phyloP scores from a whole-genome alignment of 2,888 invertebrate genomes.

The Axea sp. region DNA sequence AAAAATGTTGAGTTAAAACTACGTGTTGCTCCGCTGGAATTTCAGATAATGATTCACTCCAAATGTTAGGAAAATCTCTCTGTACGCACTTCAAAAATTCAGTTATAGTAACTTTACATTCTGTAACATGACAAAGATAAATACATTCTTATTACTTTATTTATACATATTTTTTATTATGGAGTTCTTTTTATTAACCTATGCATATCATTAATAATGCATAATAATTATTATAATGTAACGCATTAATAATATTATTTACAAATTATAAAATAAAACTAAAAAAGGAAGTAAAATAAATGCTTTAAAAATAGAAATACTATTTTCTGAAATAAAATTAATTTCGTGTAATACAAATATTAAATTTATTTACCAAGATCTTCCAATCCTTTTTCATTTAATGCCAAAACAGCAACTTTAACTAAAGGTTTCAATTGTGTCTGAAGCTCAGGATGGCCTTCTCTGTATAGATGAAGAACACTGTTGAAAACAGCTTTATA shows the following conservation, averaged over 20 bases:
- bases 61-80: constrained; percentile 79
- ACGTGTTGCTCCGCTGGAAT: constrained; percentile 57
- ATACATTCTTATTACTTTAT: too few relatives aligned
- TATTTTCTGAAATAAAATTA: too few relatives aligned
- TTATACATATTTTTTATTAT: too few relatives aligned
- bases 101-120: constrained; percentile 79
- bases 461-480: constrained; percentile 83
- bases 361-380: constrained; percentile 75
- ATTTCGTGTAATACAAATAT: too few relatives aligned
- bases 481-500: constrained; percentile 85
- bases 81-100: constrained; percentile 82
- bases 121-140: constrained; percentile 74
- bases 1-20: constrained; percentile 4
- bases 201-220: too few relatives aligned
- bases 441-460: constrained; percentile 82
- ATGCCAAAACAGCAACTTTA: constrained; percentile 81
- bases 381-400: constrained; percentile 81
- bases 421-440: constrained; percentile 81
- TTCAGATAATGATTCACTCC: constrained; percentile 53
- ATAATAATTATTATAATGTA: too few relatives aligned
- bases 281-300: too few relatives aligned
- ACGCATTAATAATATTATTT: too few relatives aligned
- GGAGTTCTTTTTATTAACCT: not conserved
- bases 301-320: too few relatives aligned
- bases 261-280: too few relatives aligned